Base-by-base conservation (phyloP, 2,113 vertebrate species). In the Rhea americana region DNA sequence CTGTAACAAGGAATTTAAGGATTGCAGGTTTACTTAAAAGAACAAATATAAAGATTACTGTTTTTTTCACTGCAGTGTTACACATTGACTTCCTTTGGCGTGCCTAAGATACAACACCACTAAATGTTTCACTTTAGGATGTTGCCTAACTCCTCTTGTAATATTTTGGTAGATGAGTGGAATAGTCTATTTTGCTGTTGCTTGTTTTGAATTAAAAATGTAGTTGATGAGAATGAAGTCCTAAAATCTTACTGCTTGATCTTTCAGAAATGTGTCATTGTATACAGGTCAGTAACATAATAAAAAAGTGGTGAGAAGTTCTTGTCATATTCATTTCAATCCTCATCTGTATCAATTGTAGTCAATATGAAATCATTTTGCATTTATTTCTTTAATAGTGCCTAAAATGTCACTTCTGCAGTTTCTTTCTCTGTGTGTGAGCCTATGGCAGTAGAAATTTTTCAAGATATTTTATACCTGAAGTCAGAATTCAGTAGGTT, bases 1-100 rank as follows among this genome's bases (percentile, higher is more conserved):
- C 72, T 89, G 59, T 89, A 97, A 93, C 53, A 94, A 97, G 96
- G 89, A 67, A 73, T 92, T 80, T 4, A 41, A 94, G 58, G 45
- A 11, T 86, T 92, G 58, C 53, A 61, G 47, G 71, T 96, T 93
- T 82, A 62, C 75, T 86, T 93, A 15, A 75, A 67, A 92, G 55
- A 91, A 59, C 45, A 75, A 24, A 79, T 19, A 3, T 4, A 55
- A 22, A 71, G 26, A 5, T 50, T 35, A 26, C 68, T 48, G 9
- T 2, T 2, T 77, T 91, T 85, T 65, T 77, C 82, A 72, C 82
- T 70, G 58, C 35, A 21, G 55, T 72, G 9, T 61, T 91, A 11
- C 41, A 37, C 22, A 2, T 3, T 83, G 51, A 45, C 45, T 94
- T 91, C 18, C 73, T 73, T 43, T 71, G 28, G 24, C 28, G 16